These are phyloP conservation scores for Trichonephila clavata DNA, from an alignment of 1,140 invertebrate genomes.

Conservation along the genomic window DNA sequence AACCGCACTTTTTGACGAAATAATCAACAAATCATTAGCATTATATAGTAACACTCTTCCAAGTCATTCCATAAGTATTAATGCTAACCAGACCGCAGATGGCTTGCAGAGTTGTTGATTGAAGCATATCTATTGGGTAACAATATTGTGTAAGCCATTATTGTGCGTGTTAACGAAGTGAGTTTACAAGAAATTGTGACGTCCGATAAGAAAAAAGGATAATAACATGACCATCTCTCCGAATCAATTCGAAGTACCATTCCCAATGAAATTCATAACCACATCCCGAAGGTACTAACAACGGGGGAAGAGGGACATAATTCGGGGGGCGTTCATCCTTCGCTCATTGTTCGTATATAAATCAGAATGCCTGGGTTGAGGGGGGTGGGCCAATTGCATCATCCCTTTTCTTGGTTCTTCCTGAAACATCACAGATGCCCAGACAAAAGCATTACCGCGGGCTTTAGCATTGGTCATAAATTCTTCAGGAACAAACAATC, in stretches of 20 bases:
- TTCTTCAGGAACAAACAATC: conserved; percentile 65
- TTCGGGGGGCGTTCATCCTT: background rate
- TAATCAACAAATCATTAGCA: no score
- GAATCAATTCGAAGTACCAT: background rate
- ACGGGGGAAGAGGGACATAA: conserved; percentile 11
- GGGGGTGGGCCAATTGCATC: conserved; percentile 57
- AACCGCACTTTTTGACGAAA: no score
- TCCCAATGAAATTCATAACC: conserved; percentile 31
- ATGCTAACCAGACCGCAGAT: no score
- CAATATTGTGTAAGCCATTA: no score
- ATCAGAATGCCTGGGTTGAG: conserved; percentile 48
- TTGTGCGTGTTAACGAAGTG: no score
- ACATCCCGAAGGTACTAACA: background rate
- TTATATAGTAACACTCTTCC: no score
- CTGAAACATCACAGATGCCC: conserved; percentile 63
- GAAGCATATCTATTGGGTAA: no score
- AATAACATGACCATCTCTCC: background rate
- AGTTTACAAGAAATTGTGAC: no score
- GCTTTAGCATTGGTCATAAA: conserved; percentile 61
- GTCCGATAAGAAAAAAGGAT: no score
- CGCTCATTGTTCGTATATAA: conserved; percentile 50
- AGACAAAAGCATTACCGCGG: conserved; percentile 63
- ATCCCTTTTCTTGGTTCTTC: conserved; percentile 9
- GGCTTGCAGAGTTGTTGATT: no score
- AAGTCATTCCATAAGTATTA: no score